Base-by-base conservation (phyloP, 2,888 invertebrate genomes). In the Ormyrus thymus region DNA sequence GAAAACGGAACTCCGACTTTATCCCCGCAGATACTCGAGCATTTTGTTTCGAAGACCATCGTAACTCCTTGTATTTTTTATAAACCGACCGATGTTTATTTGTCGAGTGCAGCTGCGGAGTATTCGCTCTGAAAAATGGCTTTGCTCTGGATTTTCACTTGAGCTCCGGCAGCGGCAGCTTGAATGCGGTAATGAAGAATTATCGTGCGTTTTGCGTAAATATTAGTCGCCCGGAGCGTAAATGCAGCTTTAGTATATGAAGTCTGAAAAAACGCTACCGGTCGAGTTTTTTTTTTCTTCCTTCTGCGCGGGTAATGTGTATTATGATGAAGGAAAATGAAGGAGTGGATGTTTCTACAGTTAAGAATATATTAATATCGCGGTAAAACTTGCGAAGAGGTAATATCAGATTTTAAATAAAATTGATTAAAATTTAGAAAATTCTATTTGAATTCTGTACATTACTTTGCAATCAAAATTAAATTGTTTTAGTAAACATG, bases 11-110 rank as follows among this genome's bases (percentile, higher is more conserved):
- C 70, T 61, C 51, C 71, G 45, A 56, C 53, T 78, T 77, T 61
- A 72, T 58, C 11, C 72, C n/a, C 56, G 51, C 6, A 8, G 8
- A n/a, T 13, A 29, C 61, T 9, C 11, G 50, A 59, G 51, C 15
- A 55, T 72, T 62, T 53, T 53, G 59, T 72, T 72, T 72, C 61
- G 29, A 43, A 43, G 61, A 76, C 62, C 48, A 76, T 69, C 76
- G 68, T 76, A 76, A 76, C 46, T 61, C 46, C 59, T 76, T 76
- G 55, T 66, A 58, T 15, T 65, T 61, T 45, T 61, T 70, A 43
- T 55, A 11, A 61, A 59, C 50, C 8, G 3, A 3, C 46, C 4
- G 43, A 0, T n/a, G n/a, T 15, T 15, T 15, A 6, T 58, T 58
- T 58, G 1, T 15, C 29, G 13, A 6, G 58, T 7, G 10, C 7